Evolutionary conservation across 2,113 vertebrate genomes (phyloP).

Genomic region (Microtus ochrogaster): DNA sequence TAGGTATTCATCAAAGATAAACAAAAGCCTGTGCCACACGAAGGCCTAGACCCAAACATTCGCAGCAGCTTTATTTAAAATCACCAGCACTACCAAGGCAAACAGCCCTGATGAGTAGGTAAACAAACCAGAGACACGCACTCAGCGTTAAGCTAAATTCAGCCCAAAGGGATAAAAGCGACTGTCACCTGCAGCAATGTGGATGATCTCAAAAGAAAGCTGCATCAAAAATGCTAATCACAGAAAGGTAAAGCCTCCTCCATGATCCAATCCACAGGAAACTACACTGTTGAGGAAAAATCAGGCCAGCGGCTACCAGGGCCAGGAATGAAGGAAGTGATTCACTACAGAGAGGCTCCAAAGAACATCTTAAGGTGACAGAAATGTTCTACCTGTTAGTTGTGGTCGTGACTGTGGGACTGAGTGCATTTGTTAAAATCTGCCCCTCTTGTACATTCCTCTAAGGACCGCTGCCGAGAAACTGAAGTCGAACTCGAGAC

Average conservation of each 20-base stretch:
- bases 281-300: neutral
- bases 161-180: neutral
- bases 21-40: neutral
- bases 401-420: neutral
- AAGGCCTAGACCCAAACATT: slow-evolving; percentile 17
- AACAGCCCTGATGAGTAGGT: neutral
- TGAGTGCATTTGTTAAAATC: neutral
- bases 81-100: neutral
- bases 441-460: neutral
- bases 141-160: neutral
- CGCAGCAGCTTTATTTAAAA: neutral
- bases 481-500: neutral
- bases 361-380: neutral
- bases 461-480: neutral
- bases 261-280: neutral
- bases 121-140: neutral
- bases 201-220: neutral
- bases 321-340: neutral
- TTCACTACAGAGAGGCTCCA: neutral
- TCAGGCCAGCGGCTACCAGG: neutral
- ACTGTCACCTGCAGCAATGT: neutral
- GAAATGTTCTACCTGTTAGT: neutral
- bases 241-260: neutral
- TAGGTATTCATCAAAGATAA: slow-evolving; percentile 17
- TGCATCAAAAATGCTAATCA: neutral